phyloP scores from a whole-genome alignment of 2,113 vertebrate species.

The Thalassoma bifasciatum region DNA sequence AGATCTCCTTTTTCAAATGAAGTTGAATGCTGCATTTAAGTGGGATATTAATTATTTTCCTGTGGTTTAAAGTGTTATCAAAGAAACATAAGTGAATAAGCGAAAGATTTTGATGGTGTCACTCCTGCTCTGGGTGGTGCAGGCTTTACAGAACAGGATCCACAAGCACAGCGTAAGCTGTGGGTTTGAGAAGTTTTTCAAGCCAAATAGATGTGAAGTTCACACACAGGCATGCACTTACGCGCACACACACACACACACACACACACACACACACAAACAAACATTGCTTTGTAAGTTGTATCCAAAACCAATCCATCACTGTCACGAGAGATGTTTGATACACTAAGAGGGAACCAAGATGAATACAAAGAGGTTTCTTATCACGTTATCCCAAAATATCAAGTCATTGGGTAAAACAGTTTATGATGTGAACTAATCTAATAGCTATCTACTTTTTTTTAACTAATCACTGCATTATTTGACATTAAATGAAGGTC shows the following conservation, averaged over 20 bases:
- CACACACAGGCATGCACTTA: too few species aligned
- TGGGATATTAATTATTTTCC: too few species aligned
- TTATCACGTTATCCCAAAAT: conserved; percentile 35
- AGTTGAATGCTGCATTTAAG: too few species aligned
- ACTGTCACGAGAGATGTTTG: conserved; percentile 40
- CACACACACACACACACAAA: conserved; percentile 14
- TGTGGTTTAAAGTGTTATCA: too few species aligned
- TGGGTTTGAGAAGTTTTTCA: not conserved
- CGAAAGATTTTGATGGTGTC: too few species aligned
- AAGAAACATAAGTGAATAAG: too few species aligned
- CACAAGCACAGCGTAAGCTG: too few species aligned
- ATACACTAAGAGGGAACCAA: conserved; percentile 9
- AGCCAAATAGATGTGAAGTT: not conserved
- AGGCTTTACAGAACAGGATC: too few species aligned
- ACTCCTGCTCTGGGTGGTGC: too few species aligned
- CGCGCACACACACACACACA: conserved; percentile 1
- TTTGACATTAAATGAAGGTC: too few species aligned
- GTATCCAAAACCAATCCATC: conserved; percentile 60
- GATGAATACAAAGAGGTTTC: conserved; percentile 36
- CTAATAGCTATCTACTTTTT: not conserved
- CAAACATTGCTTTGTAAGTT: conserved; percentile 13
- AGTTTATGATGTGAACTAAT: conserved; percentile 4
- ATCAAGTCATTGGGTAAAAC: not conserved
- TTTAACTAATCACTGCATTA: not conserved
- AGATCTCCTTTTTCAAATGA: too few species aligned